Evolutionary conservation across 1,140 invertebrate species (phyloP).

Genomic region (Atta colombica): DNA sequence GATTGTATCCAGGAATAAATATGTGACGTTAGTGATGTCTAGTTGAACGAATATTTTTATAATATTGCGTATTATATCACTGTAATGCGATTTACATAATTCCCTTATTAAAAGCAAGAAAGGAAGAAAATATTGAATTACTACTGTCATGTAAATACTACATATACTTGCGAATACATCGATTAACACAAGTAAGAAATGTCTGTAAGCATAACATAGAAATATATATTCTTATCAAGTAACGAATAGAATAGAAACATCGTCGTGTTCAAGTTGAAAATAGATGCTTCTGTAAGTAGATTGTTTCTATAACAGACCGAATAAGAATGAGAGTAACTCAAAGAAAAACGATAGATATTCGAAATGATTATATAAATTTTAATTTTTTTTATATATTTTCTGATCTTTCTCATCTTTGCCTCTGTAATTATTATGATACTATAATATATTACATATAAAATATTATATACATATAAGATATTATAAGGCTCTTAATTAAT

Average conservation of each 20-base stretch:
- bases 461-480: not conserved
- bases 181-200: not conserved
- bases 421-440: conserved; percentile 41
- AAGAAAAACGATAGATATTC: not conserved
- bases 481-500: conserved; percentile 56
- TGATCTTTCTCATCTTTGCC: not conserved
- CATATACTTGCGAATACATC: not conserved
- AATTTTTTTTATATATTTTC: not conserved
- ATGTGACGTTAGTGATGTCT: not conserved
- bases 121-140: conserved; percentile 16
- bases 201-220: not conserved
- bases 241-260: not conserved
- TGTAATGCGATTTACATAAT: not conserved
- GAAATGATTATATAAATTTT: not conserved
- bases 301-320: not conserved
- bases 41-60: conserved; percentile 4
- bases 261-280: not conserved
- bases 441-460: too few relatives aligned
- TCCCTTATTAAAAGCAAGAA: not conserved
- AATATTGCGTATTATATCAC: not conserved
- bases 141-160: not conserved
- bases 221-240: not conserved
- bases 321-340: not conserved
- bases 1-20: conserved; percentile 4
- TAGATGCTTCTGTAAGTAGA: not conserved